A percentile compares a stretch with the other conserved stretches of the same genome.
phyloP scores from a whole-genome alignment of 2,797 vertebrate genomes.

The Luscinia luscinia region DNA sequence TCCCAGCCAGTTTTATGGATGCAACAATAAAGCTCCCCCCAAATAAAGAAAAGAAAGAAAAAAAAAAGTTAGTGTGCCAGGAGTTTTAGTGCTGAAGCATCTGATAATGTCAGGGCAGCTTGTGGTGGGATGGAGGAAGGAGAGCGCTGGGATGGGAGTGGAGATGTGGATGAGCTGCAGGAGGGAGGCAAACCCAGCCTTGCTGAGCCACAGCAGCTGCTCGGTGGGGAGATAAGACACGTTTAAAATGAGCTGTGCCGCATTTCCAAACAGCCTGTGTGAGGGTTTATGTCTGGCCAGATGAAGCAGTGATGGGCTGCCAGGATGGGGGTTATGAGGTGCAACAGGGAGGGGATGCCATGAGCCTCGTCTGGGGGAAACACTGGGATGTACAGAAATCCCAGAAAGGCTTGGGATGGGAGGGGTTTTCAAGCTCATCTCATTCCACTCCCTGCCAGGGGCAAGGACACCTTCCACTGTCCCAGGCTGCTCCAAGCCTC shows the following conservation, averaged over 20 bases:
- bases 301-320: background rate
- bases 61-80: background rate
- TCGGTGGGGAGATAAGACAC: background rate
- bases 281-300: background rate
- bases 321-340: background rate
- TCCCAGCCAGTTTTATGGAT: slow-evolving; percentile 62
- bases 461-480: background rate
- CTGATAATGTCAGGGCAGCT: slow-evolving; percentile 48
- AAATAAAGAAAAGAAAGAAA: background rate
- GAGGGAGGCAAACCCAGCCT: background rate
- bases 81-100: slow-evolving; percentile 64
- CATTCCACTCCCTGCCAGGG: accelerated
- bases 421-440: background rate
- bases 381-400: background rate
- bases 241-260: background rate
- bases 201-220: background rate
- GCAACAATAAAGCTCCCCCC: slow-evolving; percentile 9
- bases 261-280: background rate
- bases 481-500: accelerated
- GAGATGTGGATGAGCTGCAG: background rate
- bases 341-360: background rate
- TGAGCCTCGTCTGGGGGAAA: accelerated
- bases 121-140: background rate
- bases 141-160: background rate
- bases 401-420: background rate